A percentile compares a stretch with the other conserved stretches of the same genome.
Evolutionary conservation across 2,888 invertebrate species (phyloP).

Genomic region (Choreutis nemorana): DNA sequence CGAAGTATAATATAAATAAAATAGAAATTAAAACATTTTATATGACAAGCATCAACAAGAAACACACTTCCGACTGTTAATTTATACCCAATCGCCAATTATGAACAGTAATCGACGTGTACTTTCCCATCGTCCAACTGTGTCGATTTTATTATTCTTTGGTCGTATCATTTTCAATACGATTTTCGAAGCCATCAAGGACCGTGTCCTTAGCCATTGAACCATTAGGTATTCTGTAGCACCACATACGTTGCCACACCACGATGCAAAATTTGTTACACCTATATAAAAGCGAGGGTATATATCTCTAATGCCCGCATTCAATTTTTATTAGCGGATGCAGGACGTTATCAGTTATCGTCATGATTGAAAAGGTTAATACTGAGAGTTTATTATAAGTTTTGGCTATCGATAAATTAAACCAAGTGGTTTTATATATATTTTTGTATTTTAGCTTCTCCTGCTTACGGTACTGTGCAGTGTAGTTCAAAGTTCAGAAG

Average conservation of each 20-base stretch:
- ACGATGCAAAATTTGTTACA: constrained; percentile 63
- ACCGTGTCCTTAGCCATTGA: constrained; percentile 54
- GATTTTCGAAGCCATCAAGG: constrained; percentile 62
- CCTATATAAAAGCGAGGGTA: constrained; percentile 60
- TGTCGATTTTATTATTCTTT: constrained; percentile 55
- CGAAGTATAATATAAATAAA: background rate
- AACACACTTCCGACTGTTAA: too few species aligned
- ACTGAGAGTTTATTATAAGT: too few species aligned
- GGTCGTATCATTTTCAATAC: constrained; percentile 53
- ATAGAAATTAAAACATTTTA: constrained; percentile 1
- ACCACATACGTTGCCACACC: constrained; percentile 52
- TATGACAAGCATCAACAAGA: too few species aligned
- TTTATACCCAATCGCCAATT: too few species aligned
- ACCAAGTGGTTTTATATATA: too few species aligned
- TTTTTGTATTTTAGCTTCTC: constrained; percentile 26
- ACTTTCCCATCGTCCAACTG: constrained; percentile 47
- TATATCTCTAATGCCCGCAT: constrained; percentile 54
- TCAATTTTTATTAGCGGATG: constrained; percentile 42
- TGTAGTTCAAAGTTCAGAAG: constrained; percentile 31
- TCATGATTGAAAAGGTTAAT: constrained; percentile 7
- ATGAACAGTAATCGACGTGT: constrained; percentile 9
- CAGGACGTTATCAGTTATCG: constrained; percentile 25
- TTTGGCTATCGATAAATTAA: too few species aligned
- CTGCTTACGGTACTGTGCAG: constrained; percentile 27
- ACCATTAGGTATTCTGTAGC: constrained; percentile 60